phyloP scores from a whole-genome alignment of 2,113 vertebrate genomes.

The Thalassarche chlororhynchos region DNA sequence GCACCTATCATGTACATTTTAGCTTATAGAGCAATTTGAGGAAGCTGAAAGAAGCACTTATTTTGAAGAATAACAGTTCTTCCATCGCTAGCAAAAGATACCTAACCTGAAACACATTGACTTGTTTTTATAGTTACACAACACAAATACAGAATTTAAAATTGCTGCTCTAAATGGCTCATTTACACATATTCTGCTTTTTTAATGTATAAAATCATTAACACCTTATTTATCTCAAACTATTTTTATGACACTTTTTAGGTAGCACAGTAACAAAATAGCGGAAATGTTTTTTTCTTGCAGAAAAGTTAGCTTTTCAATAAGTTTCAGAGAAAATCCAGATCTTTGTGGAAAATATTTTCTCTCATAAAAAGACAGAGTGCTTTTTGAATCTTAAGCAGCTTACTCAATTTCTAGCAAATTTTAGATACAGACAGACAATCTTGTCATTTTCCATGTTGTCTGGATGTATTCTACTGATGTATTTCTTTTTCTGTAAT shows the following conservation, averaged over 20 bases:
- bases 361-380: neutral
- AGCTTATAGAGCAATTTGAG: neutral
- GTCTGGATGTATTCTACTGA: neutral
- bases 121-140: neutral
- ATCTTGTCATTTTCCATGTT: neutral
- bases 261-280: neutral
- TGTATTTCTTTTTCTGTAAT: neutral
- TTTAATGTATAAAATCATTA: neutral
- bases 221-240: neutral
- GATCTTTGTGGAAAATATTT: neutral
- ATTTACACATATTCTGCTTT: neutral
- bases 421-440: neutral
- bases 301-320: neutral
- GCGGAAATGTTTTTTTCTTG: neutral
- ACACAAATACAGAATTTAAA: neutral
- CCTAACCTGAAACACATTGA: neutral
- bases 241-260: neutral
- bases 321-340: neutral
- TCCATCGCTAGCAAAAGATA: neutral
- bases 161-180: neutral
- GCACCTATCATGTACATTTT: neutral
- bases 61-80: slow-evolving; percentile 15
- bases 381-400: neutral
- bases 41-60: neutral
- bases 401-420: neutral